Conservation (phyloP, 2,797 vertebrate genomes). For the Neomorphus geoffroyi region DNA sequence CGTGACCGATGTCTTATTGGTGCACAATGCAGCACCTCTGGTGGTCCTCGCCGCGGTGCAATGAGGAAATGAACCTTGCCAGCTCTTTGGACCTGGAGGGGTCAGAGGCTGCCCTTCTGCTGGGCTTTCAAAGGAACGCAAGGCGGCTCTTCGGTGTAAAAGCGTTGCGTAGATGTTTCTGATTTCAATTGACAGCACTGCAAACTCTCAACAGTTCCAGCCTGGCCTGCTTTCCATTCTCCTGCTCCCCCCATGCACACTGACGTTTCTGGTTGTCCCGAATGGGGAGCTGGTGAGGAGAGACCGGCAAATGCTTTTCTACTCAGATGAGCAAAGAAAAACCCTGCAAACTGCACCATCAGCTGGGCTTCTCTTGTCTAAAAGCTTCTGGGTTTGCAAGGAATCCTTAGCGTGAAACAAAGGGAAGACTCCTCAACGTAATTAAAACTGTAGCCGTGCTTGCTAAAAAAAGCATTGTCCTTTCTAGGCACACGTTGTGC, state of each 20-base stretch:
- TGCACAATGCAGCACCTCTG: conserved; percentile 27
- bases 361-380: background rate
- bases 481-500: background rate
- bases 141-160: background rate
- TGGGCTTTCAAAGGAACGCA: background rate
- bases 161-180: background rate
- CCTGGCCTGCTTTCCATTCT: background rate
- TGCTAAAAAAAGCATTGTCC: background rate
- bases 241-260: background rate
- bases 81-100: background rate
- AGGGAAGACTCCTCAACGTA: background rate
- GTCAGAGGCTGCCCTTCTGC: background rate
- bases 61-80: background rate
- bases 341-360: background rate
- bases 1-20: conserved; percentile 40
- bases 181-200: background rate
- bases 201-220: background rate
- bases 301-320: background rate
- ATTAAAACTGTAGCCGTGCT: background rate
- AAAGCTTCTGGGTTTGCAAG: background rate
- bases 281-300: background rate
- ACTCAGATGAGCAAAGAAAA: background rate
- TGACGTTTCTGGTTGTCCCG: background rate
- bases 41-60: conserved; percentile 12
- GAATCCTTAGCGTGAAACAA: background rate